phyloP scores from a whole-genome alignment of 2,888 invertebrate species.

The Drosophila neonasuta region DNA sequence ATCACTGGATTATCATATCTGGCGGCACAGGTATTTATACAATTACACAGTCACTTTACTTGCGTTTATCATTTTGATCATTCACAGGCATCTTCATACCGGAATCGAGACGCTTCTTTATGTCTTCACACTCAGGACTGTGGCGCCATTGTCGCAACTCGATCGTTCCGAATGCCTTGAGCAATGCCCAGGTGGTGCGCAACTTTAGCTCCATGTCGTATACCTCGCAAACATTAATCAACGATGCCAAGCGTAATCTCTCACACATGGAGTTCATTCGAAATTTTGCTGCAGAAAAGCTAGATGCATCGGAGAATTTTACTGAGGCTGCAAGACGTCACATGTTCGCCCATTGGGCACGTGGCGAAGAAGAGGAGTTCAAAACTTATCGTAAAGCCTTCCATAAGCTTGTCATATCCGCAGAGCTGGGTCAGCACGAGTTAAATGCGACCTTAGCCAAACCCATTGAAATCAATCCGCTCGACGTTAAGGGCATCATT shows the following conservation, averaged over 20 bases:
- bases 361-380: constrained; percentile 77
- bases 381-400: constrained; percentile 75
- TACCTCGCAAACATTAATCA: constrained; percentile 67
- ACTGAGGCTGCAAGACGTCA: constrained; percentile 76
- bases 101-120: constrained; percentile 84
- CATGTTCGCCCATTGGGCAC: constrained; percentile 81
- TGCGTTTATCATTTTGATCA: background rate
- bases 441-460: constrained; percentile 66
- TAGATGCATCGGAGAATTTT: constrained; percentile 62
- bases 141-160: constrained; percentile 84
- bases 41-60: background rate
- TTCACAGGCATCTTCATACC: constrained; percentile 84
- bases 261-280: constrained; percentile 73
- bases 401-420: constrained; percentile 70
- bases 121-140: constrained; percentile 87
- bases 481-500: constrained; percentile 69
- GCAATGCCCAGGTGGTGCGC: constrained; percentile 84
- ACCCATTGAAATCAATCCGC: constrained; percentile 76
- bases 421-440: constrained; percentile 64
- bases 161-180: constrained; percentile 81
- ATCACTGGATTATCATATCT: constrained; percentile 87
- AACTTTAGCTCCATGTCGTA: constrained; percentile 83
- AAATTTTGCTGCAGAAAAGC: constrained; percentile 62
- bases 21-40: constrained; percentile 75
- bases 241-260: constrained; percentile 75